Evolutionary conservation across 92 coral and sea anemone genomes (phyloP).

Genomic region (Epizoanthus scotinus): DNA sequence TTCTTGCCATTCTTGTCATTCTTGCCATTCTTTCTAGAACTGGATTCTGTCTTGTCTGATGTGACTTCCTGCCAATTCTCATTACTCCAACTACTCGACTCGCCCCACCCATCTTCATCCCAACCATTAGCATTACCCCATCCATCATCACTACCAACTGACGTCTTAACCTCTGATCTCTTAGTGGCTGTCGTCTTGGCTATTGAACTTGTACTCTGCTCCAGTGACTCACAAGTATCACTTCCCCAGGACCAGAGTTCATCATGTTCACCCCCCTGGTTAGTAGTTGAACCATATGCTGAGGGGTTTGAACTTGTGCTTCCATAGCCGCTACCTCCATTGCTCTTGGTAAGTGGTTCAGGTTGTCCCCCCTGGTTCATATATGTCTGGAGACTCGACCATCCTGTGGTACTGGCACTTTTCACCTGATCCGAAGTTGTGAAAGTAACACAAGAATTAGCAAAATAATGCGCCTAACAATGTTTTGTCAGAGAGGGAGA

Average conservation of each 20-base stretch:
- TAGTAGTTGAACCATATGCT: constrained; percentile 43
- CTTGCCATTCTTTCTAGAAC: constrained; percentile 64
- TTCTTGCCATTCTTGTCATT: constrained; percentile 84
- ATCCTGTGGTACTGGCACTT: constrained; percentile 83
- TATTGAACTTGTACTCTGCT: constrained; percentile 37
- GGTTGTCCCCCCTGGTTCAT: constrained; percentile 85
- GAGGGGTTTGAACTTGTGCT: constrained; percentile 64
- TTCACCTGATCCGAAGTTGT: constrained; percentile 54
- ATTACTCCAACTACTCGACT: constrained; percentile 85
- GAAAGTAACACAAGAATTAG: not conserved
- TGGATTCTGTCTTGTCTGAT: constrained; percentile 46
- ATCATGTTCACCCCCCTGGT: constrained; percentile 45
- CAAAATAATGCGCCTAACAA: not conserved
- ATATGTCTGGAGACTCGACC: constrained; percentile 89
- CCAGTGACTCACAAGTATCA: constrained; percentile 35
- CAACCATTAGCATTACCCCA: constrained; percentile 69
- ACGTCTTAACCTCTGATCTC: constrained; percentile 15
- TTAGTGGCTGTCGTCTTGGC: constrained; percentile 9
- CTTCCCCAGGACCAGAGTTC: constrained; percentile 87
- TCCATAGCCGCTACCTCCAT: constrained; percentile 68
- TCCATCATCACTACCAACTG: constrained; percentile 48
- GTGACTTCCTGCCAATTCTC: constrained; percentile 74
- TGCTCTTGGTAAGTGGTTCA: constrained; percentile 45
- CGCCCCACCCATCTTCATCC: constrained; percentile 92
- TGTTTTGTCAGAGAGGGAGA: no score